These are phyloP conservation scores for Athalia rosae DNA, from an alignment of 2,888 invertebrate genomes.

Conservation along the genomic window DNA sequence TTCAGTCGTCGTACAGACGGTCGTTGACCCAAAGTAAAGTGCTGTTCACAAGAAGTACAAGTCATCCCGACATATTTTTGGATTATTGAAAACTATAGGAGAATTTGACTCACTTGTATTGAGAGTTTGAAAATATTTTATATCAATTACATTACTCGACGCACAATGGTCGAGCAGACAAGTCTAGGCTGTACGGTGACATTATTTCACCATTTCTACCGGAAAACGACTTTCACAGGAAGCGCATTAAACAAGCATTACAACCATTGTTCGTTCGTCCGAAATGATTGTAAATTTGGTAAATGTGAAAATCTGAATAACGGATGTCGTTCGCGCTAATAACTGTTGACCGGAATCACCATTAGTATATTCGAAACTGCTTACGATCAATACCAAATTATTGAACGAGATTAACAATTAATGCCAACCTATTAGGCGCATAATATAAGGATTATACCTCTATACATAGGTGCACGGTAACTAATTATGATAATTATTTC, in stretches of 20 bases:
- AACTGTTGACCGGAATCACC: neutral
- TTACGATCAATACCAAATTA: neutral
- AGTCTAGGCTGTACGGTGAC: conserved; percentile 3
- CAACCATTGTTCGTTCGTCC: conserved; percentile 10
- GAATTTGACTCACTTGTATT: too few relatives aligned
- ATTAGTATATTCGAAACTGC: conserved; percentile 7
- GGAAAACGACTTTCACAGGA: conserved; percentile 41
- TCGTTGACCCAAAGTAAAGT: too few relatives aligned
- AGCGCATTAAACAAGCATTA: conserved; percentile 17
- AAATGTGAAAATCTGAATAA: conserved; percentile 24
- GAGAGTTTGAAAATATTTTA: neutral
- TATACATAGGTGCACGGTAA: too few relatives aligned
- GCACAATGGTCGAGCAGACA: conserved; percentile 5
- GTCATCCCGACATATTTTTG: too few relatives aligned
- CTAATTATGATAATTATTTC: too few relatives aligned
- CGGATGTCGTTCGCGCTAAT: conserved; percentile 6
- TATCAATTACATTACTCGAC: neutral
- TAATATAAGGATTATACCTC: too few relatives aligned
- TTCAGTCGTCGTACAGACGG: too few relatives aligned
- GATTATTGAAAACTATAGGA: too few relatives aligned
- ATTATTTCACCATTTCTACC: conserved; percentile 24
- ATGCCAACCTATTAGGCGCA: too few relatives aligned
- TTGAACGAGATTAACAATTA: too few relatives aligned
- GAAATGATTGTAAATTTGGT: neutral
- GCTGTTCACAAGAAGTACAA: too few relatives aligned